Conservation (phyloP, 2,888 invertebrate genomes). For the Embidobia sp. region DNA sequence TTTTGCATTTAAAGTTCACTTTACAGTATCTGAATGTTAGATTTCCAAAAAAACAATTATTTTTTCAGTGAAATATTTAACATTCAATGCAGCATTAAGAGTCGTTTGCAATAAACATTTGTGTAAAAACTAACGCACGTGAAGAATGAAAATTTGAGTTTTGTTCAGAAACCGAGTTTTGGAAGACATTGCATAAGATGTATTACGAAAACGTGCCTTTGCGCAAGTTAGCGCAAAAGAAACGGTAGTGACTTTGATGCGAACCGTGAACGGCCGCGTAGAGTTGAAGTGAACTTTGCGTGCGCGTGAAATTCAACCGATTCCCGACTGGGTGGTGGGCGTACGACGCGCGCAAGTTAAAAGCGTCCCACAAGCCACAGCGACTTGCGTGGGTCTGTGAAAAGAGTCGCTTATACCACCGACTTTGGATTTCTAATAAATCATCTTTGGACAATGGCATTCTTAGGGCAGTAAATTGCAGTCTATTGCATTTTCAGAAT, state of each 20-base stretch:
- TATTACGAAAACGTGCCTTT: constrained; percentile 12
- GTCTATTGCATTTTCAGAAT: constrained; percentile 31
- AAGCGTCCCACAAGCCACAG: constrained; percentile 44
- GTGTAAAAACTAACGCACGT: too few relatives aligned
- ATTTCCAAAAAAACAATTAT: too few relatives aligned
- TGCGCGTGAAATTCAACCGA: constrained; percentile 37
- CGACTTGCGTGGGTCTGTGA: constrained; percentile 47
- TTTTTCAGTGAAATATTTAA: too few relatives aligned
- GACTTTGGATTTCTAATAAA: constrained; percentile 43
- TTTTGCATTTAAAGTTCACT: too few relatives aligned
- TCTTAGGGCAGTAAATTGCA: constrained; percentile 48
- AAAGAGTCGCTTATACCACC: constrained; percentile 38
- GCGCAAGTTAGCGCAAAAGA: constrained; percentile 5
- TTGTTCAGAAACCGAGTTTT: background rate
- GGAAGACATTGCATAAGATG: constrained; percentile 16
- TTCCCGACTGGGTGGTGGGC: constrained; percentile 14
- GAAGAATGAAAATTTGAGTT: too few relatives aligned
- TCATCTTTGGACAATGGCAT: constrained; percentile 62
- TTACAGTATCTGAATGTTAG: too few relatives aligned
- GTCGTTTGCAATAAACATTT: too few relatives aligned
- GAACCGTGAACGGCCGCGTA: too few relatives aligned
- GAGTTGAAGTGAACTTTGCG: too few relatives aligned
- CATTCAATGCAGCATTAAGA: too few relatives aligned
- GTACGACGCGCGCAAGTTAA: constrained; percentile 32
- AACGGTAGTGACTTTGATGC: background rate